Conservation (phyloP, 2,113 vertebrate species). For the Strigops habroptila region DNA sequence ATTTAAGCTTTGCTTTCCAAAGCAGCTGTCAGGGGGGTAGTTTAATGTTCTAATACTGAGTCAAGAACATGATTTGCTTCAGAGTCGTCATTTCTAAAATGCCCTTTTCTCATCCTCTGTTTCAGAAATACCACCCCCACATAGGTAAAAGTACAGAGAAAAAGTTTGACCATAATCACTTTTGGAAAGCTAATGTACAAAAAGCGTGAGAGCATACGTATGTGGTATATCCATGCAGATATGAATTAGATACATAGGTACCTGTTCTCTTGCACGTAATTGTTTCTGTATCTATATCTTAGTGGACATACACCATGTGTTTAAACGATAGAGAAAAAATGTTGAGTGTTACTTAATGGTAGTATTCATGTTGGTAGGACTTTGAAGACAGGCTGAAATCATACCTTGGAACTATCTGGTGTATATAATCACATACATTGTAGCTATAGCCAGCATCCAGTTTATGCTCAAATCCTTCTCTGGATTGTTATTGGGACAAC, state of each 20-base stretch:
- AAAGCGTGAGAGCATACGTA: not conserved
- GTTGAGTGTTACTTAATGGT: not conserved
- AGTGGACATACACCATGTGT: not conserved
- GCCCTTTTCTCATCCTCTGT: not conserved
- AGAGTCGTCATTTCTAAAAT: not conserved
- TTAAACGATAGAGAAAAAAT: not conserved
- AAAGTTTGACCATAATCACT: not conserved
- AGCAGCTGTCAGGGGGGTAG: not conserved
- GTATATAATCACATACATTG: not conserved
- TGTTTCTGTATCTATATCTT: not conserved
- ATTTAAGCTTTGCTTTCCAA: constrained; percentile 50
- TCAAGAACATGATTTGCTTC: not conserved
- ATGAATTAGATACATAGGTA: not conserved
- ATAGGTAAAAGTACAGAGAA: not conserved
- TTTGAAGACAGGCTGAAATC: not conserved
- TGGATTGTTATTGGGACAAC: not conserved
- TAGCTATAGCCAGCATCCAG: not conserved
- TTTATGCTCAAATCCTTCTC: not conserved
- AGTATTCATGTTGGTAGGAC: fast-evolving
- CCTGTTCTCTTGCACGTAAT: not conserved
- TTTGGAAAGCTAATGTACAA: not conserved
- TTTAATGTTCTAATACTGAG: not conserved
- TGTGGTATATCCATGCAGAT: not conserved
- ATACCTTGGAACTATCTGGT: not conserved
- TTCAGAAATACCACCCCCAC: not conserved